Base-by-base conservation (phyloP, 2,888 invertebrate genomes). In the Galerucella nymphaeae region DNA sequence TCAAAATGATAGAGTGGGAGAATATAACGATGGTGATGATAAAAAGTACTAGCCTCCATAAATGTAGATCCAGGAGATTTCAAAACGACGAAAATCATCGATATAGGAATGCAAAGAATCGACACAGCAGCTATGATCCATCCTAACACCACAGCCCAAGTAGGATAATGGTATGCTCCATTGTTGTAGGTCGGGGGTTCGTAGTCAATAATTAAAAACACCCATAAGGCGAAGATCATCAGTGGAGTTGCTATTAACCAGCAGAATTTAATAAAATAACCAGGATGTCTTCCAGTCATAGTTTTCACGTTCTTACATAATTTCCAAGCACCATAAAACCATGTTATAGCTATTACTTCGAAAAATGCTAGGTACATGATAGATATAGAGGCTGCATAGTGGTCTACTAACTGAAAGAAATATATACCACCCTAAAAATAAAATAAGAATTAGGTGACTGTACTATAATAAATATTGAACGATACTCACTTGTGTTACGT, bases 291-390 rank as follows among this genome's bases (percentile, higher is more conserved):
- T 79, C 96, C 96, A 42, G 96, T 96, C 96, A 97, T 97, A 83
- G 95, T 94, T 85, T 94, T 92, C 14, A 97, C 92, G 84, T 97
- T 96, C 81, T 90, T 91, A 9, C 95, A 93, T 73, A 97, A 86
- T 80, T 93, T 89, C 71, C 90, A 91, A 0, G 94, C 93, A 50
- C 97, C 97, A 84, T 97, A 97, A 84, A 96, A 93, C 96, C 97
- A 97, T 6, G 95, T 92, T 74, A 97, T 92, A 10, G 94, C 97
- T 68, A 96, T 93, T 65, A 96, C 93, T 89, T 97, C 97, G 83
- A 97, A 96, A 87, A 97, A 96, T 48, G 97, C 96, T 77, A 97
- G 89, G 84, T 96, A 96, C 88, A 97, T 94, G 67, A 97, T 94
- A 70, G 96, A 95, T 80, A 96, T 93, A 59, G 95, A 94, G 18